phyloP scores from a whole-genome alignment of 2,888 invertebrate genomes.

The Hemistola chrysoprasaria region DNA sequence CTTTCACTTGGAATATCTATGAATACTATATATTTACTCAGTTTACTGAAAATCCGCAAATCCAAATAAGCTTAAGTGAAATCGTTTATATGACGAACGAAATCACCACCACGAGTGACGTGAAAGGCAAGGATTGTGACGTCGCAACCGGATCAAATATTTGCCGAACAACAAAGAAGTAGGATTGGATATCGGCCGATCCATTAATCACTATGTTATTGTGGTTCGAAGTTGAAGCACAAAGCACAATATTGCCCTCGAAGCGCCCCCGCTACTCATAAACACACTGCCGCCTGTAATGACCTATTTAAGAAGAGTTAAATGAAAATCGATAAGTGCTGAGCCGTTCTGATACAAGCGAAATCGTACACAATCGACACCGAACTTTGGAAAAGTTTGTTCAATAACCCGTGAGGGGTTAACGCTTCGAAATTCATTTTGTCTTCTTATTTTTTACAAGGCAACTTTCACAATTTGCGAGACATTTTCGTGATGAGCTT shows the following conservation, averaged over 20 bases:
- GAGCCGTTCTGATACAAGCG: conserved; percentile 39
- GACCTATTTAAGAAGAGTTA: conserved; percentile 70
- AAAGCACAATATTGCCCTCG: conserved; percentile 74
- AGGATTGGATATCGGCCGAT: conserved; percentile 63
- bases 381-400: conserved; percentile 14
- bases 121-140: conserved; percentile 65
- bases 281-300: conserved; percentile 67
- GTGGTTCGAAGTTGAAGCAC: conserved; percentile 62
- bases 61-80: conserved; percentile 39
- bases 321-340: conserved; percentile 70
- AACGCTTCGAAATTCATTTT: conserved; percentile 19
- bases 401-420: conserved; percentile 21
- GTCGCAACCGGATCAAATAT: conserved; percentile 74
- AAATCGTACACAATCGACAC: conserved; percentile 24
- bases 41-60: conserved; percentile 34
- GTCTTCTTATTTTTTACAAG: conserved; percentile 16
- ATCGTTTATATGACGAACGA: conserved; percentile 40
- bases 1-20: conserved; percentile 13
- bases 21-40: no score
- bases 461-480: conserved; percentile 13
- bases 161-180: conserved; percentile 75
- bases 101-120: conserved; percentile 51
- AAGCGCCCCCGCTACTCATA: conserved; percentile 60
- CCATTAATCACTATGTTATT: conserved; percentile 78
- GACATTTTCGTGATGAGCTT: conserved; percentile 14